Base-by-base conservation (phyloP, 1,140 invertebrate species). In the Solenopsis invicta region DNA sequence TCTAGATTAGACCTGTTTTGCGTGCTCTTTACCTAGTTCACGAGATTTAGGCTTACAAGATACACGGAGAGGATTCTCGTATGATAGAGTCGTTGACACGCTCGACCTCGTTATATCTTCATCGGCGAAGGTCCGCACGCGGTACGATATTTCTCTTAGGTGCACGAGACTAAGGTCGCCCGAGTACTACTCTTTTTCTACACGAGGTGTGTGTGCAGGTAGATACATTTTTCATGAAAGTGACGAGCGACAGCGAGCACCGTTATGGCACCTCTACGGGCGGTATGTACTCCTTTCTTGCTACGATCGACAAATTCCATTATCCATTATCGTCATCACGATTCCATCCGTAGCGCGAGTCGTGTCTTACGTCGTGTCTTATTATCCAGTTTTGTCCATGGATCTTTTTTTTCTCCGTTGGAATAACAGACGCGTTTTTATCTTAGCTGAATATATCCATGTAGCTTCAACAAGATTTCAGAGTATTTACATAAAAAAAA, bases 81-180 rank as follows among this genome's bases (percentile, higher is more conserved):
- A 52, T 82, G 72, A 86, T 66, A 87, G 69, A 87, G 71, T 77
- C 75, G 85, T 91, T 88, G 91, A 92, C 89, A 90, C 80, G 76
- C 61, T 88, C 89, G 88, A 88, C 90, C 90, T 91, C 86, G 87
- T 92, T 91, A 87, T 74, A 82, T 48, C 80, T 74, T 61, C 41
- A 56, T 61, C 41, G 52, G 50, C 66, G 50, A 82, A 56, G 66
- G 66, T 59, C 52, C 37, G 52, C 66, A 37, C 9, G 69, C 54
- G 54, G 67, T 48, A 82, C 54, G 67, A 52, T 74, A 61, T 74
- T 82, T 50, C 67, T 61, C 41, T 59, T n/a, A 69, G 54, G 18
- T 59, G 54, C 67, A 50, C 67, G 80, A 29, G 29, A 59, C 77
- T 66, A 80, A 72, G 80, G 80, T 82, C 80, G 67, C 13, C 41